Evolutionary conservation across 2,888 invertebrate species (phyloP).

Genomic region (Balanococcus diminutus): DNA sequence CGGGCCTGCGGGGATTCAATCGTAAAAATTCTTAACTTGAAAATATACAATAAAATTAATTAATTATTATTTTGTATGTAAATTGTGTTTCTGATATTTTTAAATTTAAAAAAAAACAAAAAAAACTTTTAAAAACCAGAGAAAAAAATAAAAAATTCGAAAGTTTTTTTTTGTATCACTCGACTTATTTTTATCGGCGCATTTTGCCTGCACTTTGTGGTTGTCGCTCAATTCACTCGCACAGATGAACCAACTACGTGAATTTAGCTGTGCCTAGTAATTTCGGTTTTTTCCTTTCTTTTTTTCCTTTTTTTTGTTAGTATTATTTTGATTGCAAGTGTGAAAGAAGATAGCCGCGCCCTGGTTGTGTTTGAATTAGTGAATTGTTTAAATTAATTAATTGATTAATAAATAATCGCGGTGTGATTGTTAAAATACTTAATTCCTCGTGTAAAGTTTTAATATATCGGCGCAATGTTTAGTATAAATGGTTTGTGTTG

Average conservation of each 20-base stretch:
- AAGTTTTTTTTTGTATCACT: background rate
- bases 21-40: too few species aligned
- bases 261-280: too few species aligned
- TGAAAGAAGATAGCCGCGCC: constrained; percentile 52
- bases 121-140: background rate
- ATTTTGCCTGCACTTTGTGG: background rate
- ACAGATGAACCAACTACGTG: too few species aligned
- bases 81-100: too few species aligned
- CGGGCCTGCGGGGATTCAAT: too few species aligned
- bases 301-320: constrained; percentile 45
- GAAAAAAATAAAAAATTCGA: background rate
- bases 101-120: background rate
- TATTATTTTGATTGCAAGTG: constrained; percentile 51
- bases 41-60: too few species aligned
- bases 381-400: constrained; percentile 41
- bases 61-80: too few species aligned
- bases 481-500: constrained; percentile 36
- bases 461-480: constrained; percentile 38
- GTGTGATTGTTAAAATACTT: background rate
- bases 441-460: background rate
- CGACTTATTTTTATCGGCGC: background rate
- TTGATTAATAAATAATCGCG: constrained; percentile 32
- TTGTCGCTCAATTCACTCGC: too few species aligned
- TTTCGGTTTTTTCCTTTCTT: constrained; percentile 45
- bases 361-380: constrained; percentile 36